Evolutionary conservation across 2,797 vertebrate species (phyloP).

Genomic region (Amazona finschi): DNA sequence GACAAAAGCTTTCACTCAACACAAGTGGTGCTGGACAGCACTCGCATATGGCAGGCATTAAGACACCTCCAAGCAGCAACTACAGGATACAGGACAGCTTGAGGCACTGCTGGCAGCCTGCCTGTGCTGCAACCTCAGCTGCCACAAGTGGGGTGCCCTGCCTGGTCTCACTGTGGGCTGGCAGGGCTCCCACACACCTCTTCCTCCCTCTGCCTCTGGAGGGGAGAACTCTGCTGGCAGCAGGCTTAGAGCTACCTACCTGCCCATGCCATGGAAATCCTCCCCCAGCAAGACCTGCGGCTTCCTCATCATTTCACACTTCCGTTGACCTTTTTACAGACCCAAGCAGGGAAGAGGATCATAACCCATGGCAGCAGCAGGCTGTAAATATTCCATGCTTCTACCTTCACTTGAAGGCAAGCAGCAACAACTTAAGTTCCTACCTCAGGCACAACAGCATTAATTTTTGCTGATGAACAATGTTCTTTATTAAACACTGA

Average conservation of each 20-base stretch:
- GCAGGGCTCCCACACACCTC: background rate
- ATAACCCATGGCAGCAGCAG: background rate
- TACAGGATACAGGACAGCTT: rapidly evolving
- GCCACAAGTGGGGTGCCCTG: background rate
- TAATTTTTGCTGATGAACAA: background rate
- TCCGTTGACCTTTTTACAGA: background rate
- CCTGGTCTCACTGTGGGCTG: rapidly evolving
- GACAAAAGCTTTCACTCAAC: background rate
- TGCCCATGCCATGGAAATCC: background rate
- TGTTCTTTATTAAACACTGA: background rate
- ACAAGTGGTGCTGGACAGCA: rapidly evolving
- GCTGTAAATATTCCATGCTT: background rate
- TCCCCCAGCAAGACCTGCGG: background rate
- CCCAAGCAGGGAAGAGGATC: background rate
- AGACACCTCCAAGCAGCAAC: rapidly evolving
- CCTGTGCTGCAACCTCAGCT: background rate
- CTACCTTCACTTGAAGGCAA: background rate
- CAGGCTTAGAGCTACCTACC: background rate
- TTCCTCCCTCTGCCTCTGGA: background rate
- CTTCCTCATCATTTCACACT: background rate
- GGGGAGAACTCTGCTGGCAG: background rate
- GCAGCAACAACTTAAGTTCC: background rate
- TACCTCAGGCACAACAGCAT: background rate
- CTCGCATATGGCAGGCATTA: rapidly evolving
- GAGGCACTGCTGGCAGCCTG: background rate